Base-by-base conservation (phyloP, 2,797 vertebrate genomes). In the Neosilurus hyrtlii region DNA sequence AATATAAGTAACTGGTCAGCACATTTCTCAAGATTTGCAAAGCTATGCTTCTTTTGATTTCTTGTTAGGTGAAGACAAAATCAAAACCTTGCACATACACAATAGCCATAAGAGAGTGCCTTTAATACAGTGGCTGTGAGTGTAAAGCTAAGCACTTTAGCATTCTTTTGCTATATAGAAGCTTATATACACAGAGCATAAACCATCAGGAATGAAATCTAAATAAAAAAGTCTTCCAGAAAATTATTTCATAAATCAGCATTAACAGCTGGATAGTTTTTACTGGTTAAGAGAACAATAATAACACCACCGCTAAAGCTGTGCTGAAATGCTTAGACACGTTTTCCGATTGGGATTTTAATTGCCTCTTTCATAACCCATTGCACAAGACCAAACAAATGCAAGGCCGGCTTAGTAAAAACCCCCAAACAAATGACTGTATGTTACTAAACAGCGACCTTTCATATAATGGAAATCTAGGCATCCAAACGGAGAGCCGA, bases 401-500 rank as follows among this genome's bases (percentile, higher is more conserved):
- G 57, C 66, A 62, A 22, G 43, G 59, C 51, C 20, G 22, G 37
- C 37, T 67, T 73, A 59, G 20, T 73, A 65, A 26, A 65, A 65
- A 73, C 67, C 8, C 75, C 79, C 49, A 82, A 85, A 79, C 80
- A 66, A 82, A 79, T 82, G 54, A 62, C 81, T 49, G 30, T 37
- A 61, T 2, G 61, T 43, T 79, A 75, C 80, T 63, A 66, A 80
- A 79, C 66, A 85, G 86, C 83, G 73, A 85, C 80, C 87, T 79
- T 84, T 71, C 54, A 72, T 73, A 68, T 79, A 59, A 85, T 75
- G 65, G 75, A 80, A 87, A 87, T 77, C 66, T 30, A 77, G 61
- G 71, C 68, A 35, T 67, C 70, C 35, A 80, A 80, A 56, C 11
- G 49, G 85, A 83, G 63, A 81, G 86, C 82, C 83, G 83, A 89